Evolutionary conservation across 2,797 vertebrate species (phyloP), one percentile per base, ranked within the genome.

Genomic region (Platyrinchus mystaceus): DNA sequence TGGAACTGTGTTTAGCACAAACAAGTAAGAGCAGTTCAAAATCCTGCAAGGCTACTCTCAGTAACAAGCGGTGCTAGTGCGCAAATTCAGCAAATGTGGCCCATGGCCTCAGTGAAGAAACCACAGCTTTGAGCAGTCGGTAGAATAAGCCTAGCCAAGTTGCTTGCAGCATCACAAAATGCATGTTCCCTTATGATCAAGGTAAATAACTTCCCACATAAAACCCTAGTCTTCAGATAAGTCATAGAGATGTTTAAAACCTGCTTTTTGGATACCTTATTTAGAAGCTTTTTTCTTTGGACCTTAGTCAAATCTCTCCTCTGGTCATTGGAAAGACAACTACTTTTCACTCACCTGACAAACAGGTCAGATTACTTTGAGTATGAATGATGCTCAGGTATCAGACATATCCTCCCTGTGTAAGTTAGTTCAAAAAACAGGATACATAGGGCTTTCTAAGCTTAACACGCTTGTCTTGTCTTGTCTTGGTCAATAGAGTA

Each of bases 1-100:
- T 89, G 77, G 39, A 89, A 49, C 47, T 50, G 17, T 70, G 63
- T 86, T 89, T 83, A 83, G 64, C 14, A 20, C 70, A 76, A 44
- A 27, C 17, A 53, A 91, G 46, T 82, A 52, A 73, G 73, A 75
- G 39, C 34, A 64, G 30, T 46, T 71, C 44, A 74, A 64, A 73
- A 84, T 67, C 21, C 63, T 80, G n/a, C 30, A 71, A 63, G 69
- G 30, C 56, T 88, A 0, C 70, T 66, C 27, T n/a, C 49, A 16
- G 49, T 55, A 41, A 28, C 12, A 64, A 46, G 58, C 15, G 50
- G 11, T 10, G 12, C 17, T 34, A 36, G 24, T 7, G 27, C 10
- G 32, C 59, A 36, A 10, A 26, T 46, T 56, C 32, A 67, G 44
- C 37, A 67, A 67, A 49, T 0, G 0, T 41, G 44, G 34, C 59